Percentiles rank a stretch among this genome's conserved stretches.
Evolutionary conservation across 2,113 vertebrate genomes (phyloP).

Genomic region (Murina feae): DNA sequence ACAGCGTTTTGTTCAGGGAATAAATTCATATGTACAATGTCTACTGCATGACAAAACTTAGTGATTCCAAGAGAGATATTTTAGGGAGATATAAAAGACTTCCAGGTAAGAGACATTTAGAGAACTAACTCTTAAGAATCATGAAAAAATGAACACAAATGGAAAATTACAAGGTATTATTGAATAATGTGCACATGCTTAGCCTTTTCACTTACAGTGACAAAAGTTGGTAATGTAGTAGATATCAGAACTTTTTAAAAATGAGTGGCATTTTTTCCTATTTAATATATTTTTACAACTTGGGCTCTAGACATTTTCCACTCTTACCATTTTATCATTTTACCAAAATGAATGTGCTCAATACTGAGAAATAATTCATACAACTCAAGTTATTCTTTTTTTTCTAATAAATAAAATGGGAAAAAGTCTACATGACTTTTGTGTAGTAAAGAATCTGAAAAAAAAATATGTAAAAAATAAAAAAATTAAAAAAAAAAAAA

Average conservation of each 20-base stretch:
- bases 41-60: conserved; percentile 3
- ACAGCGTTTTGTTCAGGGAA: neutral
- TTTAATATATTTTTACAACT: neutral
- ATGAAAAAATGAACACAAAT: conserved; percentile 27
- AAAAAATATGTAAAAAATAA: too few relatives aligned
- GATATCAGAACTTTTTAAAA: neutral
- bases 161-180: neutral
- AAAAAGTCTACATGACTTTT: neutral
- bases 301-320: neutral
- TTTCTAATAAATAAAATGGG: neutral
- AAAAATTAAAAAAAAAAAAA: conserved; percentile 17
- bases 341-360: neutral
- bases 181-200: neutral
- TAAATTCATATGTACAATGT: neutral
- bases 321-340: neutral
- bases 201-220: neutral
- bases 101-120: neutral
- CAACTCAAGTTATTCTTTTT: neutral
- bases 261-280: neutral
- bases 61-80: neutral
- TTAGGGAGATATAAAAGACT: conserved; percentile 28
- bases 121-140: conserved; percentile 26
- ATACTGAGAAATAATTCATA: neutral
- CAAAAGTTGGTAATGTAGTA: neutral
- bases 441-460: neutral